Conservation (phyloP, 2,113 vertebrate genomes). For the Bostrychus sinensis region DNA sequence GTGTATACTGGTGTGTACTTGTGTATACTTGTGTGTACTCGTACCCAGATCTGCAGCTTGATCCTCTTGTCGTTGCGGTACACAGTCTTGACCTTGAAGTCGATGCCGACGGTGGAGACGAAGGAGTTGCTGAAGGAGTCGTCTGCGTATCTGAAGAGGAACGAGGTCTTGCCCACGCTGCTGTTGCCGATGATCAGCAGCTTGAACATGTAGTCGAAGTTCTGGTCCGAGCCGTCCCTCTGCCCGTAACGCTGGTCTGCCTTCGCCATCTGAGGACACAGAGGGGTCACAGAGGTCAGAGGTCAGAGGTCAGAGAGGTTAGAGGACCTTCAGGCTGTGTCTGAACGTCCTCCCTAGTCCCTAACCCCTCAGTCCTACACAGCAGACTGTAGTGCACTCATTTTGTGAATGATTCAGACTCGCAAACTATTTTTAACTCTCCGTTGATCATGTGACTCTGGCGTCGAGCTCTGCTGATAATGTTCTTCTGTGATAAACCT, state of each 20-base stretch:
- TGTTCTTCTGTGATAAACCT: too few species aligned
- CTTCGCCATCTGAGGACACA: constrained; percentile 89
- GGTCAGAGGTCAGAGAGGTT: not conserved
- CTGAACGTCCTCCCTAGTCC: too few species aligned
- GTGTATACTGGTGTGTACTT: too few species aligned
- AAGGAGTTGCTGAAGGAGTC: constrained; percentile 97
- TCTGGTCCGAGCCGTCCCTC: constrained; percentile 96
- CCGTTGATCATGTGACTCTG: too few species aligned
- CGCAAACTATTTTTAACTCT: too few species aligned
- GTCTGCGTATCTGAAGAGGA: constrained; percentile 95
- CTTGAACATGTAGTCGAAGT: constrained; percentile 94
- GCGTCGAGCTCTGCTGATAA: too few species aligned
- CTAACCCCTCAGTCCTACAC: too few species aligned
- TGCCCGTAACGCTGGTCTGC: constrained; percentile 91
- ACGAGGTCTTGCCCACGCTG: constrained; percentile 97
- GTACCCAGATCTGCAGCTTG: constrained; percentile 97
- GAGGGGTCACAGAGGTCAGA: not conserved
- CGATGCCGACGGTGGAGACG: constrained; percentile 97
- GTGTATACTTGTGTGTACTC: too few species aligned
- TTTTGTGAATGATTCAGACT: too few species aligned
- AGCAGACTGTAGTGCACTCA: too few species aligned
- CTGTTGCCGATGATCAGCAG: constrained; percentile 86
- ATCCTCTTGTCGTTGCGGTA: constrained; percentile 93
- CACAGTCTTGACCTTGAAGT: constrained; percentile 80
- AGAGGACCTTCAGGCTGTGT: too few species aligned